Evolutionary conservation across 2,888 invertebrate species (phyloP), one percentile per base, ranked within the genome.

Genomic region (Parthenolecanium corni): DNA sequence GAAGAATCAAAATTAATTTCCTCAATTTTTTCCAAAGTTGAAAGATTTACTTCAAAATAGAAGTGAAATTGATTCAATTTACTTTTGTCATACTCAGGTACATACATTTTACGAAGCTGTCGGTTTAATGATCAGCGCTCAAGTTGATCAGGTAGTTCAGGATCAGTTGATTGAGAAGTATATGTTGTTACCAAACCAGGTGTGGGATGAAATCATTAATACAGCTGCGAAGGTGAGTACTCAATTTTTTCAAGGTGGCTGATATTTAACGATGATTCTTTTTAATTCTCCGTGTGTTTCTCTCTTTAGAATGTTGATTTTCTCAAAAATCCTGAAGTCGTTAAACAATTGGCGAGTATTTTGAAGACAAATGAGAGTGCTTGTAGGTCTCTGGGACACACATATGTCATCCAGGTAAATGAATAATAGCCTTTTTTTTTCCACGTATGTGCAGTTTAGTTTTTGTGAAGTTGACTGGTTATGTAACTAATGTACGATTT

Each of bases 41-140:
- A 44, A 6, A n/a, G n/a, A 18, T 44, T 44, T n/a, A 16, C 44
- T 5, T 44, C 5, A 44, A 44, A 44, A 6, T 44, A 16, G n/a
- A 44, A 44, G 9, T 31, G 31, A 31, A 31, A 31, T 31, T 31
- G n/a, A n/a, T n/a, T n/a, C n/a, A 31, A 31, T 31, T 31, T 31
- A 31, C 9, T 31, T 6, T 31, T 31, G 31, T 31, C 31, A 31
- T 31, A 31, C 9, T 23, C 36, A 76, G 75, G 83, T 85, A 42
- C 96, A 98, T 74, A 98, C 97, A 52, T 98, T 98, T 77, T 98
- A 97, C 75, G 98, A 98, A 77, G 97, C 98, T 44, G 95, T 98
- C 58, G 98, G 97, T 23, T 91, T 94, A 74, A 97, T 99, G 94
- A 97, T 99, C 72, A 89, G 89, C 72, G 93, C 96, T 49, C 94